phyloP scores from a whole-genome alignment of 2,797 vertebrate species.

The Anguilla marmorata region DNA sequence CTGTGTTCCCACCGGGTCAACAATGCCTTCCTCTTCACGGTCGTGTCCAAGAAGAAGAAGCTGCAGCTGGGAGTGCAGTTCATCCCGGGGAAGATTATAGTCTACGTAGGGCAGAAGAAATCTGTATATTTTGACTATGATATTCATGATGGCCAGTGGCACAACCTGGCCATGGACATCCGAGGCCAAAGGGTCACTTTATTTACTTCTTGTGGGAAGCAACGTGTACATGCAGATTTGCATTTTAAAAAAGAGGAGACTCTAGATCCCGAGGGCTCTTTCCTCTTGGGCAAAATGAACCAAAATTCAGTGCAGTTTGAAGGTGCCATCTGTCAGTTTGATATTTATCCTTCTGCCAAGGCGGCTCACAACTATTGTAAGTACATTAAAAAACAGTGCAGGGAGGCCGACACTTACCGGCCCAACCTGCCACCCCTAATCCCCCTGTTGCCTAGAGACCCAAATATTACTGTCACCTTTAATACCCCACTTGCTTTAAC shows the following conservation, averaged over 20 bases:
- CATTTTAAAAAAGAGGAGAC: constrained; percentile 76
- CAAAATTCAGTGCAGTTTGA: constrained; percentile 88
- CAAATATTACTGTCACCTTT: constrained; percentile 62
- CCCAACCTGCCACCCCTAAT: constrained; percentile 76
- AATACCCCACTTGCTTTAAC: constrained; percentile 46
- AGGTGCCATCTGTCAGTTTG: constrained; percentile 96
- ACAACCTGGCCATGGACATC: constrained; percentile 85
- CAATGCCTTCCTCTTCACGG: constrained; percentile 87
- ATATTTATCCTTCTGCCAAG: constrained; percentile 90
- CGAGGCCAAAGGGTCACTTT: constrained; percentile 79
- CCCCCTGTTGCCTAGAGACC: constrained; percentile 72
- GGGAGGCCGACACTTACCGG: constrained; percentile 84
- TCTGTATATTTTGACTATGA: constrained; percentile 90
- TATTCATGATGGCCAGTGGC: constrained; percentile 91
- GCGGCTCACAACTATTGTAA: constrained; percentile 97
- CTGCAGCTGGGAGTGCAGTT: constrained; percentile 93
- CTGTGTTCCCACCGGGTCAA: constrained; percentile 92
- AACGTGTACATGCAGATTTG: constrained; percentile 76
- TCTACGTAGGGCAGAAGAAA: constrained; percentile 82
- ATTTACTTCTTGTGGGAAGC: constrained; percentile 88
- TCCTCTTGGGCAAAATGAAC: constrained; percentile 90
- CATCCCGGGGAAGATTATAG: constrained; percentile 77
- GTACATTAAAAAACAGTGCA: constrained; percentile 94
- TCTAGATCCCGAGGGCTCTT: constrained; percentile 86
- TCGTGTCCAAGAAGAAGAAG: constrained; percentile 81